Percentiles rank a stretch among this genome's conserved stretches.
These are phyloP conservation scores for Kryptolebias marmoratus DNA, from an alignment of 2,113 vertebrate genomes.

Conservation along the genomic window DNA sequence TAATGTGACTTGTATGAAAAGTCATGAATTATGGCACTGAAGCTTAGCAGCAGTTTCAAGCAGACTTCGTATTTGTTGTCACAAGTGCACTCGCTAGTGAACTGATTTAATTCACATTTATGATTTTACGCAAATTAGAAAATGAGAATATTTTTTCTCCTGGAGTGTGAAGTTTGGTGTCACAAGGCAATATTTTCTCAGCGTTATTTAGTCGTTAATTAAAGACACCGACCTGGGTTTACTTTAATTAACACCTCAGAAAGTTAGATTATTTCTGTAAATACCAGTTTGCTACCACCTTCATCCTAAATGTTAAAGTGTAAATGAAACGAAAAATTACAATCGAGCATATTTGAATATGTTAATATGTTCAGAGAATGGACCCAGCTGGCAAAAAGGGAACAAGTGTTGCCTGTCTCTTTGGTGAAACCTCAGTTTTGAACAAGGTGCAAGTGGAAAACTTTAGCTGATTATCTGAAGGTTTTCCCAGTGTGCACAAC, in stretches of 20 bases:
- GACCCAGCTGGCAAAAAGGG: slow-evolving; percentile 23
- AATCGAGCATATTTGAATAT: background rate
- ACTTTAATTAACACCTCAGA: slow-evolving; percentile 1
- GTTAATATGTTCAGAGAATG: slow-evolving; percentile 1
- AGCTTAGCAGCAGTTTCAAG: background rate
- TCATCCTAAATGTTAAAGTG: background rate
- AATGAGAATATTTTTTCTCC: background rate
- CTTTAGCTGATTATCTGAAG: slow-evolving; percentile 62
- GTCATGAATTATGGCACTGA: background rate
- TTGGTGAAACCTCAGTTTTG: slow-evolving; percentile 47
- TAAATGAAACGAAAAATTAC: background rate
- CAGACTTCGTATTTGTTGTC: background rate
- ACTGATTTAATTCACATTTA: background rate
- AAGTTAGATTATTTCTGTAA: background rate
- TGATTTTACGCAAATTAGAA: background rate
- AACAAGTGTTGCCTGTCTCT: slow-evolving; percentile 35
- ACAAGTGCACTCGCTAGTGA: slow-evolving; percentile 1
- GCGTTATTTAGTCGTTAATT: slow-evolving; percentile 6
- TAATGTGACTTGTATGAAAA: background rate
- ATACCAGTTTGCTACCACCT: background rate
- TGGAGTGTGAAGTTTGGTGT: slow-evolving; percentile 3
- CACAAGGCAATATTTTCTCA: background rate
- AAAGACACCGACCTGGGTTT: background rate
- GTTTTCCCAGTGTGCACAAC: slow-evolving; percentile 41
- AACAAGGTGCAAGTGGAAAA: slow-evolving; percentile 49